phyloP scores from a whole-genome alignment of 2,797 vertebrate genomes.

The Ciconia nigra region DNA sequence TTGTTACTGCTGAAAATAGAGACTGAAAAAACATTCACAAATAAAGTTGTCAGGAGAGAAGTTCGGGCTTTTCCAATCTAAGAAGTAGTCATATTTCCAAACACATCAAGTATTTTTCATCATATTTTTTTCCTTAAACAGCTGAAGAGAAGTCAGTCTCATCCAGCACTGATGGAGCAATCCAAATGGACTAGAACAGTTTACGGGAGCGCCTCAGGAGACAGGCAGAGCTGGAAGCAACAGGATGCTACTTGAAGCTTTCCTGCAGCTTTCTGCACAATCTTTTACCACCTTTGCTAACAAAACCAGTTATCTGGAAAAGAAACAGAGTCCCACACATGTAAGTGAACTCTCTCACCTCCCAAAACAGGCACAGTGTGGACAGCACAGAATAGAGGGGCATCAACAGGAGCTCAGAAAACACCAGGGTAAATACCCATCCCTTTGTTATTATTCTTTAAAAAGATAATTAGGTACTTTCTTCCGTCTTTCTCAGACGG shows the following conservation, averaged over 20 bases:
- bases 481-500: background rate
- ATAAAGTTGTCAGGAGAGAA: background rate
- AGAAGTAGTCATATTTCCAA: background rate
- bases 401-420: background rate
- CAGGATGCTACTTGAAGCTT: background rate
- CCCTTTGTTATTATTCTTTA: background rate
- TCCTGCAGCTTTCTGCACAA: background rate
- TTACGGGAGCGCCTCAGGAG: background rate
- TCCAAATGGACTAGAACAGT: background rate
- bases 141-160: background rate
- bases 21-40: background rate
- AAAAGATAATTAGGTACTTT: background rate
- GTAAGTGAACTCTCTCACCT: background rate
- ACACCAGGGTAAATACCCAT: background rate
- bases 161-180: background rate
- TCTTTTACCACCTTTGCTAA: background rate
- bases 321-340: background rate
- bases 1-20: slow-evolving; percentile 10
- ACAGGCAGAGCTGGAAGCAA: background rate
- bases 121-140: background rate
- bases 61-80: background rate
- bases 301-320: background rate
- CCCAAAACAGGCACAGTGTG: background rate
- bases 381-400: background rate
- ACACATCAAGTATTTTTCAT: background rate